Conservation (phyloP, 2,888 invertebrate species). For the Hartigia nigra region DNA sequence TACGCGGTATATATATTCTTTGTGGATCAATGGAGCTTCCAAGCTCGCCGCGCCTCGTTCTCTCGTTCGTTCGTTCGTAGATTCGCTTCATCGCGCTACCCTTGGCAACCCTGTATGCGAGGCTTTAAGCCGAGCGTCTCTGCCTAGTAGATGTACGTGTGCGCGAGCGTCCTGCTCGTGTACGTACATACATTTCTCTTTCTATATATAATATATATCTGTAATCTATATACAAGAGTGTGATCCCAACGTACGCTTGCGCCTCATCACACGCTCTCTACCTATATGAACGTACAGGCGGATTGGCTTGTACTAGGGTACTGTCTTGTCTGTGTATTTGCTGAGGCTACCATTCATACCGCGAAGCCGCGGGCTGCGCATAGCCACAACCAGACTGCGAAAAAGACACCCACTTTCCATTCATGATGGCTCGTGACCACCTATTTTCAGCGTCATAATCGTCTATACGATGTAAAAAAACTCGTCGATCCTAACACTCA, state of each 20-base stretch:
- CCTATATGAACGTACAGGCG: not conserved
- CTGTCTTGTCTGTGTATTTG: constrained; percentile 15
- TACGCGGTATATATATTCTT: constrained; percentile 40
- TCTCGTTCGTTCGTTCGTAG: constrained; percentile 7
- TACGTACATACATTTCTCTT: not conserved
- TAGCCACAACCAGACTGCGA: constrained; percentile 27
- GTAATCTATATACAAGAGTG: not conserved
- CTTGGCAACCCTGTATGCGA: not conserved
- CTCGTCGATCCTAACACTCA: not conserved
- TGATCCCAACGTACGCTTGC: not conserved
- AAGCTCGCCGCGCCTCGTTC: constrained; percentile 27
- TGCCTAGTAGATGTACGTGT: not conserved
- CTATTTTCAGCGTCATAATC: not conserved
- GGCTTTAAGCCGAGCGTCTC: not conserved
- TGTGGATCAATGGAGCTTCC: constrained; percentile 46
- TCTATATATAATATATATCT: not conserved
- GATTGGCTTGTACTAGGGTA: not conserved
- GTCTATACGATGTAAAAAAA: not conserved
- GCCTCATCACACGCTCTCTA: not conserved
- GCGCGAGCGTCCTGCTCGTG: not conserved
- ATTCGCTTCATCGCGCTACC: constrained; percentile 5
- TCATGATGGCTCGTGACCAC: constrained; percentile 25
- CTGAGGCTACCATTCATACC: constrained; percentile 35
- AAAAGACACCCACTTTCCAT: constrained; percentile 34
- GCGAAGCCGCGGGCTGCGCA: constrained; percentile 16